Percentiles rank a stretch among this genome's conserved stretches.
These are phyloP conservation scores for Semotilus atromaculatus DNA, from an alignment of 2,797 vertebrate genomes.

Conservation along the genomic window DNA sequence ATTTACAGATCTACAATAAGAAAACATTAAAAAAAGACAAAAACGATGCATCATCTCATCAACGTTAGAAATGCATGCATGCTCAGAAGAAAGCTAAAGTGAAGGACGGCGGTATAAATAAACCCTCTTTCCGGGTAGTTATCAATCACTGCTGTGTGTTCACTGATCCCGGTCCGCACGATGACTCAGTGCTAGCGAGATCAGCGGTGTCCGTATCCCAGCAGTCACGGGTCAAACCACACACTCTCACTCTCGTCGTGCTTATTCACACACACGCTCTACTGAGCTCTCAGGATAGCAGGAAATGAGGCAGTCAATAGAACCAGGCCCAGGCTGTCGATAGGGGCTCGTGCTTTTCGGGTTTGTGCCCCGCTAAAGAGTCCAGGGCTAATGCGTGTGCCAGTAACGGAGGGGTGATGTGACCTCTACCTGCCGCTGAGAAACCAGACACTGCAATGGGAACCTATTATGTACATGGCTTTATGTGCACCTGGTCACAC, in stretches of 20 bases:
- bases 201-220: slow-evolving; percentile 26
- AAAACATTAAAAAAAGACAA: background rate
- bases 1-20: background rate
- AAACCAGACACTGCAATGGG: background rate
- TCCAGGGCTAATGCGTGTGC: background rate
- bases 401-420: background rate
- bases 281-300: slow-evolving; percentile 62
- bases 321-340: slow-evolving; percentile 66
- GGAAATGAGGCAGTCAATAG: slow-evolving; percentile 70
- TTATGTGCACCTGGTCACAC: background rate
- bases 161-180: background rate
- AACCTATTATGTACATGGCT: background rate
- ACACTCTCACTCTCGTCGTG: slow-evolving; percentile 37
- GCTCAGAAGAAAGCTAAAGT: background rate
- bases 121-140: slow-evolving; percentile 27
- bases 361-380: slow-evolving; percentile 1
- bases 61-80: background rate
- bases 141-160: slow-evolving; percentile 44
- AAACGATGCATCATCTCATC: background rate
- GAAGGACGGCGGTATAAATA: slow-evolving; percentile 30
- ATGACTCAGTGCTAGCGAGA: slow-evolving; percentile 23
- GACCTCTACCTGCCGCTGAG: slow-evolving; percentile 27
- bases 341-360: slow-evolving; percentile 53
- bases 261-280: slow-evolving; percentile 72
- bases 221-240: slow-evolving; percentile 39